Percentiles rank a stretch among this genome's conserved stretches.
phyloP scores from a whole-genome alignment of 2,797 vertebrate genomes.

The Setipinna tenuifilis region DNA sequence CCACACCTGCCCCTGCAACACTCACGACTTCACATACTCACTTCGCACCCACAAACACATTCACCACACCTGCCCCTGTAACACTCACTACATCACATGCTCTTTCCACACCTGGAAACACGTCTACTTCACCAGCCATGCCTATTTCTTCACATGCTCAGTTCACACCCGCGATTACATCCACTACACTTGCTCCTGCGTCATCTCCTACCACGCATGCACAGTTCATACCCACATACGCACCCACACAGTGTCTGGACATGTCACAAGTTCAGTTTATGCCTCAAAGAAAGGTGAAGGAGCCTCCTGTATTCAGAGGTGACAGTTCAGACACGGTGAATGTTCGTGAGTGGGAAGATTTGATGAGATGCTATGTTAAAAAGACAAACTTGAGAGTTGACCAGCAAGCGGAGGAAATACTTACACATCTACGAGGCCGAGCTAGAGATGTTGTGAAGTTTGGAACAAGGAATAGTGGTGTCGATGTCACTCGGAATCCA shows the following conservation, averaged over 20 bases:
- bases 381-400: conserved; percentile 26
- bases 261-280: conserved; percentile 31
- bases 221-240: conserved; percentile 1
- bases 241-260: conserved; percentile 31
- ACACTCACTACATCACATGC: no score
- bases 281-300: conserved; percentile 40
- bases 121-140: no score
- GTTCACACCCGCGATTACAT: no score
- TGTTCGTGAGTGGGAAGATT: conserved; percentile 38
- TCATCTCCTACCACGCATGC: background rate
- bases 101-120: no score
- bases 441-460: conserved; percentile 42
- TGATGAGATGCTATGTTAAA: conserved; percentile 37
- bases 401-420: conserved; percentile 42
- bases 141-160: no score
- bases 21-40: background rate
- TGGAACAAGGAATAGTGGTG: conserved; percentile 33
- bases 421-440: conserved; percentile 35
- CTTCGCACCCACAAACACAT: conserved; percentile 18
- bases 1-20: background rate
- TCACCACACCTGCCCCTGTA: background rate
- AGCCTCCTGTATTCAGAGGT: conserved; percentile 35
- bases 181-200: no score
- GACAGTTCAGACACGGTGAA: conserved; percentile 27
- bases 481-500: conserved; percentile 19